phyloP scores from a whole-genome alignment of 2,888 invertebrate species.

The Anticlea derivata region DNA sequence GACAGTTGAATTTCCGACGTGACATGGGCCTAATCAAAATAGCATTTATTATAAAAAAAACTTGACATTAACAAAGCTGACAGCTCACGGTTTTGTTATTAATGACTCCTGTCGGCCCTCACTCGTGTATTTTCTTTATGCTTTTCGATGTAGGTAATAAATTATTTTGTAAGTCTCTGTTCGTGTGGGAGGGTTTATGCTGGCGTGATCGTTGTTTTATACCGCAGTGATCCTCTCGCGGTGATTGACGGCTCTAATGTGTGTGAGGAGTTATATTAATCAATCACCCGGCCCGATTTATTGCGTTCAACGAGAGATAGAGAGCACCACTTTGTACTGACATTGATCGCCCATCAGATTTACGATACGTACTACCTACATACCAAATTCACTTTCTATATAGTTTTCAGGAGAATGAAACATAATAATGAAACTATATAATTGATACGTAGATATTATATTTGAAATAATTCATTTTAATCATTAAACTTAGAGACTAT shows the following conservation, averaged over 20 bases:
- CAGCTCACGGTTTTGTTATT: slow-evolving; percentile 82
- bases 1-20: slow-evolving; percentile 84
- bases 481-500: slow-evolving; percentile 78
- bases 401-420: slow-evolving; percentile 36
- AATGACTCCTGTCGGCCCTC: slow-evolving; percentile 65
- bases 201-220: slow-evolving; percentile 71
- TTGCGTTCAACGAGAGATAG: slow-evolving; percentile 57
- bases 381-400: slow-evolving; percentile 38
- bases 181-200: slow-evolving; percentile 60
- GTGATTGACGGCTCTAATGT: slow-evolving; percentile 77
- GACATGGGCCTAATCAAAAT: slow-evolving; percentile 86
- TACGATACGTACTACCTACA: slow-evolving; percentile 45
- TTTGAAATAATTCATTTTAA: slow-evolving; percentile 78
- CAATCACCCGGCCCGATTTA: slow-evolving; percentile 69
- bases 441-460: slow-evolving; percentile 78
- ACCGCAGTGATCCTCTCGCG: slow-evolving; percentile 53
- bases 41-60: slow-evolving; percentile 81
- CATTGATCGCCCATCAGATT: slow-evolving; percentile 61
- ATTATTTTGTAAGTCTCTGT: slow-evolving; percentile 66
- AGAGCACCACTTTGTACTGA: slow-evolving; percentile 51
- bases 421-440: slow-evolving; percentile 49
- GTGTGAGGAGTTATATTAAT: slow-evolving; percentile 70
- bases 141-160: slow-evolving; percentile 65
- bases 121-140: slow-evolving; percentile 56
- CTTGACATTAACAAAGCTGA: slow-evolving; percentile 79